Percentiles rank a stretch among this genome's conserved stretches.
Conservation (phyloP, 2,797 vertebrate genomes). For the Momotus momota region DNA sequence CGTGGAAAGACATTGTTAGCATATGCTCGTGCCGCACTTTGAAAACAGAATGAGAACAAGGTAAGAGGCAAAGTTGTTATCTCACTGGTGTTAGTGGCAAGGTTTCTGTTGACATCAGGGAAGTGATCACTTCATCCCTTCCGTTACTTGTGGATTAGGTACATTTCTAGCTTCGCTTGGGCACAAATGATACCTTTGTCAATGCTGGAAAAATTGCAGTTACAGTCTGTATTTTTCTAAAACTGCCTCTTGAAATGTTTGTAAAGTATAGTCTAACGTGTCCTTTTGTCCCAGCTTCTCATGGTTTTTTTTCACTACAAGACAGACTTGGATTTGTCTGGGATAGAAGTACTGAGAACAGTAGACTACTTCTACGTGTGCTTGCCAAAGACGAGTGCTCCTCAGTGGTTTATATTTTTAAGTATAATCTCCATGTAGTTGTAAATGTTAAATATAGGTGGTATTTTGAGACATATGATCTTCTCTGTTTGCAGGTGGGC, state of each 20-base stretch:
- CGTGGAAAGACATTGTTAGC: not conserved
- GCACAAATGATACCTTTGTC: not conserved
- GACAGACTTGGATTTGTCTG: not conserved
- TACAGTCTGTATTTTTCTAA: not conserved
- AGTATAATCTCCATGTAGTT: not conserved
- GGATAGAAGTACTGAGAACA: not conserved
- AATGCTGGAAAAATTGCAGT: not conserved
- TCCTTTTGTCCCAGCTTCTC: not conserved
- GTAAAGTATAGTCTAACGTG: not conserved
- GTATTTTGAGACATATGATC: not conserved
- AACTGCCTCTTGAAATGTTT: not conserved
- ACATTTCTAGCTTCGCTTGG: not conserved
- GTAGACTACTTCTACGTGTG: not conserved
- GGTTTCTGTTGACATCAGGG: not conserved
- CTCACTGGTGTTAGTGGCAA: not conserved
- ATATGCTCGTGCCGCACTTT: not conserved
- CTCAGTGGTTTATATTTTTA: not conserved
- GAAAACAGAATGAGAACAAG: not conserved
- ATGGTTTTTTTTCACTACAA: not conserved
- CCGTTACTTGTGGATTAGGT: not conserved
- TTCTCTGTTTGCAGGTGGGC: slow-evolving; percentile 85
- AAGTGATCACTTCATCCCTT: not conserved
- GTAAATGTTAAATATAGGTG: not conserved
- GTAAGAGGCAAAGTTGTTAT: not conserved
- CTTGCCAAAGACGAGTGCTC: not conserved